These are phyloP conservation scores for Cataglyphis hispanica DNA, from an alignment of 1,140 invertebrate species.

Conservation along the genomic window DNA sequence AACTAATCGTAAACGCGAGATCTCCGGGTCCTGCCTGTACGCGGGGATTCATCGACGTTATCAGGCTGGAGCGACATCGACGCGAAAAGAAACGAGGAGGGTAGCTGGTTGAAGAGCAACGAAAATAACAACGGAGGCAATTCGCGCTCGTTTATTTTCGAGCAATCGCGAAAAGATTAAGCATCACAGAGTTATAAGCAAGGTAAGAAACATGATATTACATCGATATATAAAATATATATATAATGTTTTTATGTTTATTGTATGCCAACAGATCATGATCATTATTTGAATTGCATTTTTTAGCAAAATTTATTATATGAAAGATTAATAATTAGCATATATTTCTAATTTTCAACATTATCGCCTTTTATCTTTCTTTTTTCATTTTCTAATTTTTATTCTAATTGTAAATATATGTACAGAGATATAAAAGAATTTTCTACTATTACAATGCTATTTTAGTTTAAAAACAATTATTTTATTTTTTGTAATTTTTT, in stretches of 20 bases:
- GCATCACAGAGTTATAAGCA: background rate
- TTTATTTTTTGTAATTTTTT: no score
- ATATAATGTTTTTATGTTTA: background rate
- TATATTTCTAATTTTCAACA: no score
- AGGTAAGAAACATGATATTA: constrained; percentile 18
- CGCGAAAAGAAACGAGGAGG: background rate
- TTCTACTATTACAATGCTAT: no score
- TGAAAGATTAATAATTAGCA: no score
- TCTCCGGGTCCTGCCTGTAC: background rate
- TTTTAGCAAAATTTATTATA: no score
- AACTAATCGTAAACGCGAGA: background rate
- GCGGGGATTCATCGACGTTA: constrained; percentile 14
- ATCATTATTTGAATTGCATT: background rate
- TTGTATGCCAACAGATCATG: background rate
- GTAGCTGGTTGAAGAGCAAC: background rate
- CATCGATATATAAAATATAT: background rate
- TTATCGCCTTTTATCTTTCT: no score
- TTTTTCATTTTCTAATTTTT: no score
- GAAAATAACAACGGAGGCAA: background rate
- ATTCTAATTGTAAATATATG: no score
- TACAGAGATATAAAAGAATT: no score
- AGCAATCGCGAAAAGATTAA: background rate
- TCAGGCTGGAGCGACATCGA: background rate
- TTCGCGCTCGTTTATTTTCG: background rate
- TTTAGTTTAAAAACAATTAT: no score